Percentiles rank a stretch among this genome's conserved stretches.
These are phyloP conservation scores for Spodoptera picta DNA, from an alignment of 2,888 invertebrate genomes.

Conservation along the genomic window DNA sequence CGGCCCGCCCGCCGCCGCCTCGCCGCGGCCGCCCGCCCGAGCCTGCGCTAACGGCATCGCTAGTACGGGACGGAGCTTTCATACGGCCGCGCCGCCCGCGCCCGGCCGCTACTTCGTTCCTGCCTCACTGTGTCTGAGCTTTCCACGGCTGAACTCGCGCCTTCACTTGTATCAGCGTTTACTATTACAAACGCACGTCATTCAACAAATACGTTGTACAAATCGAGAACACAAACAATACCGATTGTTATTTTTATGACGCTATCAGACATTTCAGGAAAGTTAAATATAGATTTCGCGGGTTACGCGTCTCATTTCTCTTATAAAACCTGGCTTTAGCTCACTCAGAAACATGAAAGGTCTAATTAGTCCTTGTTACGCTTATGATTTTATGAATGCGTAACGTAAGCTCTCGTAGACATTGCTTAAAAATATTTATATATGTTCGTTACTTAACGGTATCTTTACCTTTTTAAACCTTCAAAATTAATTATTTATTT, in stretches of 20 bases:
- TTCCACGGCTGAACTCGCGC: slow-evolving; percentile 41
- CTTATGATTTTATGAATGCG: too few relatives aligned
- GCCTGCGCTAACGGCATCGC: slow-evolving; percentile 88
- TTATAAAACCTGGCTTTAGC: slow-evolving; percentile 2
- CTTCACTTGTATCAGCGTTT: slow-evolving; percentile 40
- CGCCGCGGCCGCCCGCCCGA: slow-evolving; percentile 84
- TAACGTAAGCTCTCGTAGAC: too few relatives aligned
- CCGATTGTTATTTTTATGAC: slow-evolving; percentile 23
- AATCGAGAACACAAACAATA: slow-evolving; percentile 20
- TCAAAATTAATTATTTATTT: too few relatives aligned
- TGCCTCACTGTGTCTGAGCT: slow-evolving; percentile 51
- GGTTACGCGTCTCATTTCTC: slow-evolving; percentile 10
- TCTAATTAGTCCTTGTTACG: too few relatives aligned
- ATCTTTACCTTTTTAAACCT: too few relatives aligned
- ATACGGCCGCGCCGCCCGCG: slow-evolving; percentile 73
- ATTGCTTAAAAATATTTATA: too few relatives aligned
- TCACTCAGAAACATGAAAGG: not conserved
- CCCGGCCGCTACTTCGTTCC: slow-evolving; percentile 61
- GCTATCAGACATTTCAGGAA: slow-evolving; percentile 17
- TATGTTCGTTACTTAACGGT: too few relatives aligned
- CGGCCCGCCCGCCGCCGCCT: slow-evolving; percentile 84
- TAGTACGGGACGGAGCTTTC: slow-evolving; percentile 85
- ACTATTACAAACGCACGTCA: slow-evolving; percentile 49
- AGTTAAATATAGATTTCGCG: slow-evolving; percentile 12
- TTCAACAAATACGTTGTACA: slow-evolving; percentile 35